Base-by-base conservation (phyloP, 2,113 vertebrate species). In the Cephalopholis sonnerati region DNA sequence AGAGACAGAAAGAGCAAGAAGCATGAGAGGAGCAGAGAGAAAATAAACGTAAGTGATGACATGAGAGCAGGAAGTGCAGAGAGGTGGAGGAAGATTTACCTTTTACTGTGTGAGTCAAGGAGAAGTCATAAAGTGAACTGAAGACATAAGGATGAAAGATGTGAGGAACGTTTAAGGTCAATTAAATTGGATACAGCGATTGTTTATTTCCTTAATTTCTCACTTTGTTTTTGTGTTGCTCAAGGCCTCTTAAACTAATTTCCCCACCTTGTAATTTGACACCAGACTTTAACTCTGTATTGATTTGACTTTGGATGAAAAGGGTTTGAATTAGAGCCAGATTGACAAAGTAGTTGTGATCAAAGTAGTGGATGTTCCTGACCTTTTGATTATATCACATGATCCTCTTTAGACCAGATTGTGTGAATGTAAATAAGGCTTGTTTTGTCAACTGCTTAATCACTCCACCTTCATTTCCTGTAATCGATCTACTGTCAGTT, bases 11-110 rank as follows among this genome's bases (percentile, higher is more conserved):
- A 53, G 84, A 74, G 66, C 65, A 79, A 27, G 41, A 36, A 51
- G 73, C 51, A 44, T 1, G 44, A 72, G 63, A 74, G 50, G 53
- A n/a, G 61, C 10, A 48, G 27, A 74, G 50, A 76, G 79, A 74
- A 82, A 84, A 78, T 80, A 84, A 76, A 85, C 71, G 73, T 67
- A 81, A 73, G 79, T 24, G 63, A 80, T 81, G 77, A 86, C 63
- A 70, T 58, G 32, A 71, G 58, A 79, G 59, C 59, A 69, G 65
- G 48, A 71, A 48, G 77, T 69, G 79, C n/a, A 73, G 25, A 61
- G 41, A 68, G 61, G 54, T 25, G 71, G 68, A 54, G 17, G 58
- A 71, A 29, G 69, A 75, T 78, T 65, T 73, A 76, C 44, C 46
- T 64, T 77, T 57, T 27, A 57, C 24, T 25, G 51, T 5, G 11